Percentiles rank a stretch among this genome's conserved stretches.
phyloP scores from a whole-genome alignment of 2,113 vertebrate species.

The Nycticebus coucang region DNA sequence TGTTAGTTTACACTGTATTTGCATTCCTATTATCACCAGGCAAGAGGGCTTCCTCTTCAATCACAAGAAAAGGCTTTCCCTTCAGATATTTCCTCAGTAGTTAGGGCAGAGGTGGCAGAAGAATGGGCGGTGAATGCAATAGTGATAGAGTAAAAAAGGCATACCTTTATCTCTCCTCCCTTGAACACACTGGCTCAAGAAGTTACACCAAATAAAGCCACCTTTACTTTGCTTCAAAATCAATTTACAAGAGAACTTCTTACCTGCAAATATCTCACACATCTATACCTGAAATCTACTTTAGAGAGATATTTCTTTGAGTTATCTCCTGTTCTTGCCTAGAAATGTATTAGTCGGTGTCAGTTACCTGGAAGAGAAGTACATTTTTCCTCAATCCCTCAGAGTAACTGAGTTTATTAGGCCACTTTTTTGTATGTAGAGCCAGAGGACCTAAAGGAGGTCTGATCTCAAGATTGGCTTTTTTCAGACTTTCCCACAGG shows the following conservation, averaged over 20 bases:
- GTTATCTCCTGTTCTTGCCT: not conserved
- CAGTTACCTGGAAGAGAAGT: not conserved
- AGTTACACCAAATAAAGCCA: not conserved
- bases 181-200: not conserved
- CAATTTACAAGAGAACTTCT: not conserved
- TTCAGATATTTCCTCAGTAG: not conserved
- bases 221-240: not conserved
- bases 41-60: not conserved
- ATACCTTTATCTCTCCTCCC: not conserved
- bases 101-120: not conserved
- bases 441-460: not conserved
- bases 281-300: not conserved
- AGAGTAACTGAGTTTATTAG: not conserved
- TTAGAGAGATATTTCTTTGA: not conserved
- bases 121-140: not conserved
- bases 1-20: not conserved
- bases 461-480: conserved; percentile 13
- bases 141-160: not conserved
- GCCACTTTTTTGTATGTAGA: not conserved
- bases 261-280: not conserved
- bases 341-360: not conserved
- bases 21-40: not conserved
- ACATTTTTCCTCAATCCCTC: not conserved
- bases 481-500: not conserved
- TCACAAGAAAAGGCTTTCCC: not conserved